Evolutionary conservation across 2,113 vertebrate genomes (phyloP), one percentile per base, ranked within the genome.

Genomic region (Haemorhous mexicanus): DNA sequence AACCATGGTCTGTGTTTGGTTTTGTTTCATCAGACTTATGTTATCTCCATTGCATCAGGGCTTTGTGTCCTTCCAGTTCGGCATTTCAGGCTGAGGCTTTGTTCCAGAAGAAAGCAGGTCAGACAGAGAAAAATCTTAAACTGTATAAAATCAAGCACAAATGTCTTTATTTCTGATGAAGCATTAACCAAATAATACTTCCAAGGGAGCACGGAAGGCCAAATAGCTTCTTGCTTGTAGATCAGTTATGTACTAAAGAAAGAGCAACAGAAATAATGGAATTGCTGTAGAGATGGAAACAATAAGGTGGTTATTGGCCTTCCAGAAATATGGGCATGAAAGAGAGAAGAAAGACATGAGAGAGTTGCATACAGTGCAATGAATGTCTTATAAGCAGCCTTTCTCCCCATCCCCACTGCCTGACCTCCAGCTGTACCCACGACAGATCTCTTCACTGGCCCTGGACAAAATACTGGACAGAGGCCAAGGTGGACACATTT

Each of bases 401-500:
- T 96, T 84, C 73, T 94, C 39, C 49, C 41, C 32, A 22, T 80
- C 56, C 18, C 59, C 41, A 50, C 43, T 37, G 69, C 72, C 76
- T 96, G 93, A 94, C 93, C 95, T 94, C 66, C 68, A 74, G 76
- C 68, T 28, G 2, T 69, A 81, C 32, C 13, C 92, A 64, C 26
- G 46, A 61, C 66, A 59, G 44, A 68, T 80, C 58, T 44, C 23
- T 39, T 77, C 37, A 24, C 22, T 80, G 75, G 35, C 23, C 3
- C 76, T 82, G 68, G 76, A 75, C 55, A 44, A 94, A 90, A 92
- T 81, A 23, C 61, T 92, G 94, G 94, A 86, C 32, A 58, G 69
- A 89, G 18, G 92, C 93, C 94, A 96, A 94, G 52, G 77, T 87
- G 92, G 44, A 96, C 49, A 46, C 32, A 90, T 93, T 94, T 93